These are phyloP conservation scores for Trachythela sp. DNA, from an alignment of 64 coral and sea anemone species.

Conservation along the genomic window DNA sequence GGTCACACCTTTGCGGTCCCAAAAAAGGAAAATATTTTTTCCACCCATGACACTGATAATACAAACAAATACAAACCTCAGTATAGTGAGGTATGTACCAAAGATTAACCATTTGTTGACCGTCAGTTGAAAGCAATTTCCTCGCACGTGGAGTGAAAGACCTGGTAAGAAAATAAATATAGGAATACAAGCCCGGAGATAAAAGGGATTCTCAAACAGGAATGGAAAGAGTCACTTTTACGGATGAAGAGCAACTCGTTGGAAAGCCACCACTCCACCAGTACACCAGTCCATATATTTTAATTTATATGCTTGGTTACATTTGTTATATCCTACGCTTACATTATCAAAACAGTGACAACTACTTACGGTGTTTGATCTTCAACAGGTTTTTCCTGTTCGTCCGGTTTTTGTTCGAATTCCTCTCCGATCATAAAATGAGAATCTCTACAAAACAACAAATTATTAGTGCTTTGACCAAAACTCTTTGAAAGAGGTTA, in stretches of 20 bases:
- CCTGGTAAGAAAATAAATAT: slow-evolving; percentile 27
- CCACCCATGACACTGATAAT: not conserved
- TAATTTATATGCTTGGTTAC: too few species aligned
- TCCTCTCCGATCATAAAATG: slow-evolving; percentile 95
- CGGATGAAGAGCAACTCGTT: too few species aligned
- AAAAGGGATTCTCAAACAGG: not conserved
- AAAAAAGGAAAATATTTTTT: too few species aligned
- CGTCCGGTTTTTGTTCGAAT: slow-evolving; percentile 85
- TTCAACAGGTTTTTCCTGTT: slow-evolving; percentile 65
- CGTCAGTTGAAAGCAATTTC: slow-evolving; percentile 74
- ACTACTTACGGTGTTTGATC: slow-evolving; percentile 46
- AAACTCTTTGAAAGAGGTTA: not conserved
- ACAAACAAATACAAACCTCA: slow-evolving; percentile 51
- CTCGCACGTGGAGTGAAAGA: slow-evolving; percentile 67
- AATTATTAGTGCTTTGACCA: not conserved
- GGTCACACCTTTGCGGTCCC: too few species aligned
- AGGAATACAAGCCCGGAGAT: not conserved
- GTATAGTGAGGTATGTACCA: slow-evolving; percentile 95
- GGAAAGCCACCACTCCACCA: not conserved
- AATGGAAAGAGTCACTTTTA: not conserved
- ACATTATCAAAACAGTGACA: not conserved
- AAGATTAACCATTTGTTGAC: slow-evolving; percentile 70
- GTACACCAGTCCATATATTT: not conserved
- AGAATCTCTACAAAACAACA: slow-evolving; percentile 55
- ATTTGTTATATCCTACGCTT: too few species aligned